Evolutionary conservation across 2,797 vertebrate genomes (phyloP), one percentile per base, ranked within the genome.

Genomic region (Percopsis omiscomaycus): DNA sequence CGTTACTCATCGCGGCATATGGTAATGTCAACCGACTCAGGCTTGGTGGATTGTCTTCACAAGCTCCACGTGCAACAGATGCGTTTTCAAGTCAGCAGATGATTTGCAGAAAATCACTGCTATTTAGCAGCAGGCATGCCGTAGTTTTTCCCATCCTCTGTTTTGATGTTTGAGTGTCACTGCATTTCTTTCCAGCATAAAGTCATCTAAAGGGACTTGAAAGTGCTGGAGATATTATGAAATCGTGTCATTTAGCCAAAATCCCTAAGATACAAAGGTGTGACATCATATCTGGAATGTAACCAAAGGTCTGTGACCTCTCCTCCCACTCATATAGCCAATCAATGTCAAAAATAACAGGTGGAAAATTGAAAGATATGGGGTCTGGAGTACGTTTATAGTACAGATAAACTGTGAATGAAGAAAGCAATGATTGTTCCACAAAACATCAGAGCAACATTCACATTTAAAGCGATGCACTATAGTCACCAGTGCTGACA

Each of bases 71-170:
- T 15, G 11, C 29, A 58, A 37, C 12, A 14, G 29, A 68, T 59
- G 44, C 15, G 32, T 58, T n/a, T 61, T 59, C 2, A 69, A 53
- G 52, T 61, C 48, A 60, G 30, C 9, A 45, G 10, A 54, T 56
- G 14, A 74, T 29, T 28, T 30, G 49, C 69, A 5, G 55, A 53
- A 55, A 16, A 73, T 55, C 3, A 5, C 10, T 22, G 46, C 56
- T 29, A n/a, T 32, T 32, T 44, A 3, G 50, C 0, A 32, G 42
- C 46, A 67, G 44, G 56, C 50, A 30, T 46, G 37, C 30, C 37
- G 14, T 6, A 13, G 27, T n/a, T 3, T 13, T 14, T 44, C 16
- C 16, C 50, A 16, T 51, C 60, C 59, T 16, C 45, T 12, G 44
- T 14, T 22, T 5, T 48, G 8, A 52, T 45, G 27, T 67, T 50